Evolutionary conservation across 2,888 invertebrate genomes (phyloP), one percentile per base, ranked within the genome.

Genomic region (Tetragonula carbonaria): DNA sequence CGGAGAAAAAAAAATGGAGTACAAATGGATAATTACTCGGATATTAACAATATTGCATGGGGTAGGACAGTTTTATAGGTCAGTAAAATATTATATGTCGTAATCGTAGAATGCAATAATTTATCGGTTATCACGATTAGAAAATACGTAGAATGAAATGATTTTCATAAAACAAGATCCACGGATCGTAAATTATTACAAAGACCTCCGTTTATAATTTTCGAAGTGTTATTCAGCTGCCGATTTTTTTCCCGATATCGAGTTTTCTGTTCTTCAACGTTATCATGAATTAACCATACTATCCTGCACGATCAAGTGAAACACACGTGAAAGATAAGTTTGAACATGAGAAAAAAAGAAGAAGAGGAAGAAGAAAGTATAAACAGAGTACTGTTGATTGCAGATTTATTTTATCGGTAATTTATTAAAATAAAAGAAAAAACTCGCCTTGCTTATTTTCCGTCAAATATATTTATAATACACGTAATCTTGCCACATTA

Each of bases 31-130:
- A 72, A 79, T 83, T 83, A 81, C 67, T 82, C 53, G 63, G 71
- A 80, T 84, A 86, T 80, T 82, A 84, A 79, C 83, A 87, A 79
- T 80, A 80, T 86, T 87, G 88, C 83, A 87, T 86, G 88, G 76
- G 68, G 71, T 87, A 87, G 86, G 71, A 77, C 76, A 80, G 28
- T 84, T 77, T 80, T 65, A 82, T 87, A 84, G 80, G 53, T 72
- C 81, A 86, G 78, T 86, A 79, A 82, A 75, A 78, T 80, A 74
- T 80, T 78, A 67, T 77, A 74, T 76, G 71, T 74, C 72, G 78
- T 76, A 84, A 75, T 82, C 51, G 74, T 82, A 85, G 79, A 74
- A 74, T 77, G 79, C 79, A 84, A 81, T 84, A 76, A 84, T 78
- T 83, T 80, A 83, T 70, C 78, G 45, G 70, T 72, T 50, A 72